Conservation (phyloP, 1,140 invertebrate genomes). For the Ectropis grisescens region DNA sequence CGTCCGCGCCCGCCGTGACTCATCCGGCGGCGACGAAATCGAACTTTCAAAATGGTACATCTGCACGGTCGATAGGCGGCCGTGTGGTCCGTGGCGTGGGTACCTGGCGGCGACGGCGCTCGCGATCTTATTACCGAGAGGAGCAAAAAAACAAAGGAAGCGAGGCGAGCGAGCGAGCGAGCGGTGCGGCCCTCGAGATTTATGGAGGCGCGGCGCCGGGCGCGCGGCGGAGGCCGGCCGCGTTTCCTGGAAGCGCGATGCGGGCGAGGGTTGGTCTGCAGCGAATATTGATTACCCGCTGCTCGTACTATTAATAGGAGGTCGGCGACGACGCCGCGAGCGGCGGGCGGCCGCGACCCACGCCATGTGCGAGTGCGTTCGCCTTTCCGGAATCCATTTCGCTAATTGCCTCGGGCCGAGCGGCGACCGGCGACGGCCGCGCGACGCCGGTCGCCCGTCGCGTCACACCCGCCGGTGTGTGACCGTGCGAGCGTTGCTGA, state of each 20-base stretch:
- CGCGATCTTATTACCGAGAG: constrained; percentile 57
- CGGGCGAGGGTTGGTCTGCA: constrained; percentile 32
- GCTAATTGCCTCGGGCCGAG: constrained; percentile 45
- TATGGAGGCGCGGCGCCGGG: constrained; percentile 56
- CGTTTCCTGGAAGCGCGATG: constrained; percentile 41
- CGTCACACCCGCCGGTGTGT: too few relatives aligned
- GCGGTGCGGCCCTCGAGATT: constrained; percentile 41
- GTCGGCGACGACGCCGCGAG: constrained; percentile 12
- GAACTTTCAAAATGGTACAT: constrained; percentile 30
- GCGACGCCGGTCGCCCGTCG: too few relatives aligned
- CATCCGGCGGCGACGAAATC: constrained; percentile 11
- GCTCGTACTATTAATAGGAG: constrained; percentile 40
- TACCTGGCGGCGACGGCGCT: constrained; percentile 58
- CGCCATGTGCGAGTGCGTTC: constrained; percentile 20
- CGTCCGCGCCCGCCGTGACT: constrained; percentile 13
- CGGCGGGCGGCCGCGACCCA: constrained; percentile 17
- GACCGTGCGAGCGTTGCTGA: too few relatives aligned
- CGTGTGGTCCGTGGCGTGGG: constrained; percentile 33
- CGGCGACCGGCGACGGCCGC: too few relatives aligned
- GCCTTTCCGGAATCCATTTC: constrained; percentile 43
- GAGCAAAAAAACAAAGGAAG: constrained; percentile 53
- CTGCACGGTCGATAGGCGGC: constrained; percentile 33
- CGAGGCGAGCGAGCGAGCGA: too few relatives aligned
- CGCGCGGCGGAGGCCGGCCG: constrained; percentile 20
- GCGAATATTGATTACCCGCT: constrained; percentile 48